Percentiles rank a stretch among this genome's conserved stretches.
Conservation (phyloP, 2,888 invertebrate genomes). For the Cryptophagus acutangulus region DNA sequence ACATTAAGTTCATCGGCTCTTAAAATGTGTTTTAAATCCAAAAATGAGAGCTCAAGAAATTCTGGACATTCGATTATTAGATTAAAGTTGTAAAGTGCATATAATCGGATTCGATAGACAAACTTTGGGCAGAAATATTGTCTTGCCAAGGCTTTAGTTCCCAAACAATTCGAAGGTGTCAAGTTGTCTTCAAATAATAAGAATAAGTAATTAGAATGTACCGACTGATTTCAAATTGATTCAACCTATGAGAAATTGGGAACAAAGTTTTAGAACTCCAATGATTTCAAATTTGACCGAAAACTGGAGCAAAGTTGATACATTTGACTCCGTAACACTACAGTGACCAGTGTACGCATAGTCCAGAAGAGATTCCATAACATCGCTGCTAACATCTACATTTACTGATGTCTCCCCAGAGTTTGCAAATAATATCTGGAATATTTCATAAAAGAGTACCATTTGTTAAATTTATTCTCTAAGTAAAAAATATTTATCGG, state of each 20-base stretch:
- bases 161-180: conserved; percentile 64
- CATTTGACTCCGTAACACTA: conserved; percentile 59
- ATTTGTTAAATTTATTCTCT: too few species aligned
- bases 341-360: conserved; percentile 71
- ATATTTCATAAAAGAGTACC: too few species aligned
- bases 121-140: conserved; percentile 66
- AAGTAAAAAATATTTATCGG: too few species aligned
- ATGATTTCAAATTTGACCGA: conserved; percentile 71
- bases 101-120: conserved; percentile 54
- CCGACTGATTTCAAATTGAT: too few species aligned
- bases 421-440: too few species aligned
- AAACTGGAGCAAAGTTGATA: conserved; percentile 62
- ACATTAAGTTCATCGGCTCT: conserved; percentile 69
- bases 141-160: conserved; percentile 64
- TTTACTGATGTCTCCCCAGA: too few species aligned
- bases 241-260: conserved; percentile 58
- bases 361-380: too few species aligned
- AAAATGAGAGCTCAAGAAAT: conserved; percentile 56
- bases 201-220: too few species aligned
- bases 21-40: conserved; percentile 61
- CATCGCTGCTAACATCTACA: too few species aligned
- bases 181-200: conserved; percentile 53
- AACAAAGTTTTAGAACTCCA: conserved; percentile 67
- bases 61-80: conserved; percentile 48
- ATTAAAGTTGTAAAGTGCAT: conserved; percentile 40